Evolutionary conservation across 2,113 vertebrate genomes (phyloP), one percentile per base, ranked within the genome.

Genomic region (Orthonyx spaldingii): DNA sequence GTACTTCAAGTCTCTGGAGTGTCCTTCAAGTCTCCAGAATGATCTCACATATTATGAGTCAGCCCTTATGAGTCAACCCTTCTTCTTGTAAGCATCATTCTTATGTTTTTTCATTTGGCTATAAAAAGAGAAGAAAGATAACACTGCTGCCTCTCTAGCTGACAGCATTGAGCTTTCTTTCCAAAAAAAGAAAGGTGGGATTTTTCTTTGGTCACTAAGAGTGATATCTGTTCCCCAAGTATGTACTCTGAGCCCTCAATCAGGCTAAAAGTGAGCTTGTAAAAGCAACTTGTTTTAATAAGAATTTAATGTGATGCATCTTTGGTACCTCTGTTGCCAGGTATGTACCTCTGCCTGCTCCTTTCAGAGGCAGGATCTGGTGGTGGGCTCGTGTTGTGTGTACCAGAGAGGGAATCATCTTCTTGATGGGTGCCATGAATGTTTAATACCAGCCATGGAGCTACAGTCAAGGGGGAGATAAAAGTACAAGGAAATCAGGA

Each of bases 61-160:
- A 94, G 20, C 41, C 61, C 44, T 82, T 82, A 68, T 93, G 95
- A 93, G 65, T 95, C 93, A 96, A 72, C 46, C 32, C 37, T 57
- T 69, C 70, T 94, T 78, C 94, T 90, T 93, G 75, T 87, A 74
- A 85, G 82, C 39, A 76, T 91, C 37, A 47, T 91, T 82, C 63
- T 68, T 49, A 53, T 2, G 35, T 30, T 80, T 91, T 85, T 93
- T 71, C 30, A 52, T 77, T 41, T 86, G 68, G 49, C 46, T 96
- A 82, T 86, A 87, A 92, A 93, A 95, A 89, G 80, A 88, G 60
- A 89, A 81, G 71, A 47, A 47, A 65, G 56, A 37, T 60, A 88
- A 90, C 55, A 49, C 37, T 86, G 55, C 35, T 59, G 42, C 42
- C 35, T 59, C 42, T 55, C 33, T 41, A 44, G 14, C 32, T 92